phyloP scores from a whole-genome alignment of 1,140 invertebrate genomes.

The Battus philenor region DNA sequence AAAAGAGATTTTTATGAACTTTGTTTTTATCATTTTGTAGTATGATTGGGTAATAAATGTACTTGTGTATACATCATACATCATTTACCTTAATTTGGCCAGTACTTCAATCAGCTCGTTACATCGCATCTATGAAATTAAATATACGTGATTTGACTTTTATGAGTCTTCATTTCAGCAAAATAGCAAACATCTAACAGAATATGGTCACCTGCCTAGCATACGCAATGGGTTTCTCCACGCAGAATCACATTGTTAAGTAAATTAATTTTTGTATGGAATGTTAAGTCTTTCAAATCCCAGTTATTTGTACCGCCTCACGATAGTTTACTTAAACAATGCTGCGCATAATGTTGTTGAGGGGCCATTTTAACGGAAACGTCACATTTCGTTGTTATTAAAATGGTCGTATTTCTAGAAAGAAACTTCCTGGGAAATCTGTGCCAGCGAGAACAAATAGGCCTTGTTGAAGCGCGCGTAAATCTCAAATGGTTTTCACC shows the following conservation, averaged over 20 bases:
- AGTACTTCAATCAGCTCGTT: conserved; percentile 12
- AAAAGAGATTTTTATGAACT: too few species aligned
- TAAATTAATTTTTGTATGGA: conserved; percentile 10
- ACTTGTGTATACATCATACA: not conserved
- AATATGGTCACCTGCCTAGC: not conserved
- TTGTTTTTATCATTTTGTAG: too few species aligned
- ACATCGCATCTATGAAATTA: conserved; percentile 17
- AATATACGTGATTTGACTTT: conserved; percentile 17
- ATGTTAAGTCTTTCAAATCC: conserved; percentile 6
- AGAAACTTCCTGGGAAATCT: conserved; percentile 24
- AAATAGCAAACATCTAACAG: conserved; percentile 10
- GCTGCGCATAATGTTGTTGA: conserved; percentile 3
- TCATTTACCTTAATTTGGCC: conserved; percentile 13
- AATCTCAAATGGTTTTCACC: conserved; percentile 41
- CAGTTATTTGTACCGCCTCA: not conserved
- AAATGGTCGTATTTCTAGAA: conserved; percentile 26
- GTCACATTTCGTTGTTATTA: conserved; percentile 20
- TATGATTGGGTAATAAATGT: not conserved
- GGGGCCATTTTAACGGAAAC: conserved; percentile 15
- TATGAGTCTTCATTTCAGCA: conserved; percentile 2
- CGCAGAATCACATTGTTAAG: not conserved
- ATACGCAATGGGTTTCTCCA: conserved; percentile 1
- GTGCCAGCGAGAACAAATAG: conserved; percentile 23
- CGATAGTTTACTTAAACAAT: conserved; percentile 6
- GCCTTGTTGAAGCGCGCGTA: conserved; percentile 33